These are phyloP conservation scores for Hypomesus transpacificus DNA, from an alignment of 2,113 vertebrate genomes.

Conservation along the genomic window DNA sequence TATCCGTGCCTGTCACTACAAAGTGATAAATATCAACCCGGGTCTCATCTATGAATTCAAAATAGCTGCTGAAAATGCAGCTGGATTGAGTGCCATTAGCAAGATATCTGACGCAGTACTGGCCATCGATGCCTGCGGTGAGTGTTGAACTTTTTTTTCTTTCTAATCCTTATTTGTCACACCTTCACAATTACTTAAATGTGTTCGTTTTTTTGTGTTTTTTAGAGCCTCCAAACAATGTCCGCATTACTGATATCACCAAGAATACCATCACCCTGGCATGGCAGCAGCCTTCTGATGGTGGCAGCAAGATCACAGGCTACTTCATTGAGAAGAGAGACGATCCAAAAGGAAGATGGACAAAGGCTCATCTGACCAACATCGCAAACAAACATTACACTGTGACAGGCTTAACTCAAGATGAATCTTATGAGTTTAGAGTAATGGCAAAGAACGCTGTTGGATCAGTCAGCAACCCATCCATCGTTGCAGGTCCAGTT, in stretches of 20 bases:
- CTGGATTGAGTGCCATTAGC: constrained; percentile 88
- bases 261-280: constrained; percentile 85
- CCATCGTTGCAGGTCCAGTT: constrained; percentile 82
- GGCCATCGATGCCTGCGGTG: constrained; percentile 97
- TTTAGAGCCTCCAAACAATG: constrained; percentile 86
- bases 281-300: constrained; percentile 91
- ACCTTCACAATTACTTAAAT: background rate
- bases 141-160: constrained; percentile 54
- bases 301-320: constrained; percentile 91
- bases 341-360: constrained; percentile 81
- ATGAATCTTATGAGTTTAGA: constrained; percentile 90
- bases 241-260: constrained; percentile 90
- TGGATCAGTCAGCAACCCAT: constrained; percentile 93
- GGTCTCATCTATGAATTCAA: constrained; percentile 98
- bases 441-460: constrained; percentile 92
- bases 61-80: constrained; percentile 93
- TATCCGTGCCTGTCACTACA: constrained; percentile 93
- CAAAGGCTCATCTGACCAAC: constrained; percentile 89
- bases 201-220: constrained; percentile 30
- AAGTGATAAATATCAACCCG: constrained; percentile 83
- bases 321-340: constrained; percentile 91
- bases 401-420: constrained; percentile 87
- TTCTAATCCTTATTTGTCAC: constrained; percentile 19
- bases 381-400: constrained; percentile 85
- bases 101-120: constrained; percentile 89